Conservation (phyloP, 2,113 vertebrate species). For the Balaenoptera acutorostrata region DNA sequence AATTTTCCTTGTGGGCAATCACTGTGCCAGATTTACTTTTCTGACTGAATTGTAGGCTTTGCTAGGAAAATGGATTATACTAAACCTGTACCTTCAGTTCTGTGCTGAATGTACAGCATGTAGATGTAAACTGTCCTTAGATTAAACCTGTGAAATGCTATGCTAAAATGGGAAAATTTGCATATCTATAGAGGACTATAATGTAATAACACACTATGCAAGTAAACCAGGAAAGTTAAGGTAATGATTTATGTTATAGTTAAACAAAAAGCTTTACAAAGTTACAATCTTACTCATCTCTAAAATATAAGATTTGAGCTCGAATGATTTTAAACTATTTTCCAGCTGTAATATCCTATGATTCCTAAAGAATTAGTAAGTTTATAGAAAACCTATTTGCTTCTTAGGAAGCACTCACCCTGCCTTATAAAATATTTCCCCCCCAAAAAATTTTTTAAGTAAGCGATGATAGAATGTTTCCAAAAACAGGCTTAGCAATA, state of each 20-base stretch:
- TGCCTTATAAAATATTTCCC: background rate
- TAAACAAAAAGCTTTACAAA: background rate
- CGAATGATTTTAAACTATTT: background rate
- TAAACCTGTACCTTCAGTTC: background rate
- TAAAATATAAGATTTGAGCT: background rate
- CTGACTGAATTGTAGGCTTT: background rate
- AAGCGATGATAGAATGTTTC: background rate
- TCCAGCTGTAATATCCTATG: background rate
- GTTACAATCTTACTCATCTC: background rate
- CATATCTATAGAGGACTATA: background rate
- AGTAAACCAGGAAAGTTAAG: background rate
- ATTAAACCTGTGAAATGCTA: background rate
- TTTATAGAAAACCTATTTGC: background rate
- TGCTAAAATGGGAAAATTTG: background rate
- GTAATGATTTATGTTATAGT: background rate
- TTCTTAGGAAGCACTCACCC: background rate
- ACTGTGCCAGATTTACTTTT: background rate
- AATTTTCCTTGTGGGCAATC: background rate
- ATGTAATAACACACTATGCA: background rate
- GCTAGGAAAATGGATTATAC: background rate
- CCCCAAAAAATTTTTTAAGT: background rate
- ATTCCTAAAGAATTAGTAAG: background rate
- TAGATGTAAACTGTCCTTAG: background rate
- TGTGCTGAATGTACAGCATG: background rate
- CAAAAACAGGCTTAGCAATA: background rate